Percentiles rank a stretch among this genome's conserved stretches.
phyloP scores from a whole-genome alignment of 1,140 invertebrate genomes.

The Lordiphosa mommai region DNA sequence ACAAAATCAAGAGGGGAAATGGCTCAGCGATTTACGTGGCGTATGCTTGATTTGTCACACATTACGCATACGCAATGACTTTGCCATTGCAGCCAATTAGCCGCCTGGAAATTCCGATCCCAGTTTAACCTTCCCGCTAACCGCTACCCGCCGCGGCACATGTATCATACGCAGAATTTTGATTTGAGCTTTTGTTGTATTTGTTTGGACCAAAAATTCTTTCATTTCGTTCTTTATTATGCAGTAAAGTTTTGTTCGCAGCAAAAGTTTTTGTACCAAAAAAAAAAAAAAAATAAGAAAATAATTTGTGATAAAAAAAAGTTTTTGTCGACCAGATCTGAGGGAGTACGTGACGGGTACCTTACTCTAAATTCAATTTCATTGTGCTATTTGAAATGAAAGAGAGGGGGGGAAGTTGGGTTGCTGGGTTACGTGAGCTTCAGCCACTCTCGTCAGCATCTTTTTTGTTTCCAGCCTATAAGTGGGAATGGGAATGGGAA shows the following conservation, averaged over 20 bases:
- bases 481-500: background rate
- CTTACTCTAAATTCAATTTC: slow-evolving; percentile 74
- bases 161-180: slow-evolving; percentile 73
- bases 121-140: background rate
- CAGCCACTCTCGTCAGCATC: background rate
- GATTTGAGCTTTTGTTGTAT: slow-evolving; percentile 47
- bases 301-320: slow-evolving; percentile 72
- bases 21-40: slow-evolving; percentile 43
- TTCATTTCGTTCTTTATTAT: slow-evolving; percentile 57
- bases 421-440: no score
- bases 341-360: slow-evolving; percentile 64
- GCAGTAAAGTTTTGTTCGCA: slow-evolving; percentile 61
- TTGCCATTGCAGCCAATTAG: slow-evolving; percentile 62
- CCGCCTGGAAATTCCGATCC: slow-evolving; percentile 3
- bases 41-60: slow-evolving; percentile 72
- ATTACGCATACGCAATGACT: slow-evolving; percentile 62
- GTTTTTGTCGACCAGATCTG: slow-evolving; percentile 60
- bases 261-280: slow-evolving; percentile 49
- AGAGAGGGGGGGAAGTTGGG: background rate
- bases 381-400: slow-evolving; percentile 47
- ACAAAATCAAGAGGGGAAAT: slow-evolving; percentile 40
- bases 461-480: slow-evolving; percentile 7
- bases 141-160: background rate
- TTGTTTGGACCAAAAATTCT: slow-evolving; percentile 1
- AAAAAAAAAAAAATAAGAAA: slow-evolving; percentile 30